Percentiles rank a stretch among this genome's conserved stretches.
phyloP scores from a whole-genome alignment of 2,113 vertebrate genomes.

The Scalopus aquaticus region DNA sequence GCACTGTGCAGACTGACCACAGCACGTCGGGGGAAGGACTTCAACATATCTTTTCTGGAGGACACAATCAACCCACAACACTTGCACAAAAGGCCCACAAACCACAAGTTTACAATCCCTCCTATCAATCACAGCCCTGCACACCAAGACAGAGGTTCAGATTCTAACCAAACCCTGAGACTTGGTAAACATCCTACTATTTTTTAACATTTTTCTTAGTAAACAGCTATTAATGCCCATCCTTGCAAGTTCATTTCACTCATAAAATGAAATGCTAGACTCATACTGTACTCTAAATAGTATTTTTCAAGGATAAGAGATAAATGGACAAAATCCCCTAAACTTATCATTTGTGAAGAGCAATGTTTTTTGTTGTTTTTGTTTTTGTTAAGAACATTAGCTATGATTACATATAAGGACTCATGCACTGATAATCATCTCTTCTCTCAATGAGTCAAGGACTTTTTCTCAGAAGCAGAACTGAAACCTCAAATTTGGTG shows the following conservation, averaged over 20 bases:
- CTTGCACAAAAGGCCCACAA: neutral
- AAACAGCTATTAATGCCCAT: conserved; percentile 53
- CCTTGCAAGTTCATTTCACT: neutral
- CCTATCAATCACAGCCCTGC: neutral
- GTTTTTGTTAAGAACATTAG: neutral
- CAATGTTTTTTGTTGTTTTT: neutral
- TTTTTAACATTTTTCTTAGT: conserved; percentile 22
- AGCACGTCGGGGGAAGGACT: neutral
- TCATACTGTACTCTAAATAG: neutral
- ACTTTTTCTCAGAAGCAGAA: neutral
- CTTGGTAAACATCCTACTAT: neutral
- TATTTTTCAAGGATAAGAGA: neutral
- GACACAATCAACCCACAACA: too few relatives aligned
- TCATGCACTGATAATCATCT: neutral
- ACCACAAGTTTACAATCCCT: neutral
- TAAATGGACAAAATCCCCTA: neutral
- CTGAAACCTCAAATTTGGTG: neutral
- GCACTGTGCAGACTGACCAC: neutral
- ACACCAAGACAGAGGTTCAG: neutral
- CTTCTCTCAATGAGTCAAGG: neutral
- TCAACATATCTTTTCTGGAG: too few relatives aligned
- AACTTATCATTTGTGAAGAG: neutral
- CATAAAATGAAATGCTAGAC: neutral
- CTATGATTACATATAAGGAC: neutral
- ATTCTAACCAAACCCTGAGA: neutral